Conservation (phyloP, 1,140 invertebrate species). For the Anastrepha obliqua region DNA sequence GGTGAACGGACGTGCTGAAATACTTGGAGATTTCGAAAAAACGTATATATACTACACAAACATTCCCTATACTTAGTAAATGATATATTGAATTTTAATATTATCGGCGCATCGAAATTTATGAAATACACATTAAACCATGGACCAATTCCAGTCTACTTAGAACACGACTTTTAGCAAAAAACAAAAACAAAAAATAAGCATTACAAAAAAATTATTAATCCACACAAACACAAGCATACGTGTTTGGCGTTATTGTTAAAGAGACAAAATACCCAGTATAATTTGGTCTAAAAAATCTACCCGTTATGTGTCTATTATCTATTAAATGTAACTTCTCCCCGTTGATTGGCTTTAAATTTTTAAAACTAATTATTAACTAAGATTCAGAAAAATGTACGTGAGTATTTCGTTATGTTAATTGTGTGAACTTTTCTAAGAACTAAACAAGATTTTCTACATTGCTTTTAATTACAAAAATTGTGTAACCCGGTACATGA, state of each 20-base stretch:
- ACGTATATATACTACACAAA: not conserved
- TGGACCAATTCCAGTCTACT: constrained; percentile 6
- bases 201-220: not conserved
- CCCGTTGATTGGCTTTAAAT: constrained; percentile 15
- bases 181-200: not conserved
- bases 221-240: not conserved
- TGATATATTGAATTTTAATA: constrained; percentile 14
- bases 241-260: not conserved
- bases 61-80: not conserved
- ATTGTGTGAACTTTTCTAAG: too few relatives aligned
- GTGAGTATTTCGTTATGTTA: not conserved
- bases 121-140: constrained; percentile 16
- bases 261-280: not conserved
- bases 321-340: constrained; percentile 13
- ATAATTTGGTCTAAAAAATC: not conserved
- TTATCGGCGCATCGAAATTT: constrained; percentile 48
- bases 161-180: not conserved
- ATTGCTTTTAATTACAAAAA: not conserved
- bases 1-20: not conserved
- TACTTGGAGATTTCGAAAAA: constrained; percentile 1
- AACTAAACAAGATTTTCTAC: not conserved
- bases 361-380: not conserved
- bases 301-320: constrained; percentile 22
- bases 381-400: constrained; percentile 10
- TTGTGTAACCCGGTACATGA: not conserved